These are phyloP conservation scores for Tautogolabrus adspersus DNA, from an alignment of 2,113 vertebrate genomes.

Conservation along the genomic window DNA sequence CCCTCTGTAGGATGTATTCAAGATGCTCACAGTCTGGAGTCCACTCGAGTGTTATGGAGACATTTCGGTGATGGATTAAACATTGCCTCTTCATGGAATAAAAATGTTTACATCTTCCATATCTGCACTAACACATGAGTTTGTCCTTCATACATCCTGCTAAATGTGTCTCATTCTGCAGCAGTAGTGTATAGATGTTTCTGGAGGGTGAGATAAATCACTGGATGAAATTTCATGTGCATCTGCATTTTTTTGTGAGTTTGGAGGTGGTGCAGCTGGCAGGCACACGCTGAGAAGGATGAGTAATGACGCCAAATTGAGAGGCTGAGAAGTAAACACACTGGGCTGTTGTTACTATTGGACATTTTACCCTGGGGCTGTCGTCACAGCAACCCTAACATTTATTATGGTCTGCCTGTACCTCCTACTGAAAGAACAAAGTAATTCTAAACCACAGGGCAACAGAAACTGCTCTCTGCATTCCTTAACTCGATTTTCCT, in stretches of 20 bases:
- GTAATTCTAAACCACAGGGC: slow-evolving; percentile 33
- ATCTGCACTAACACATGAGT: slow-evolving; percentile 30
- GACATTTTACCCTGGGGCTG: slow-evolving; percentile 62
- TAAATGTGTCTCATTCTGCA: slow-evolving; percentile 52
- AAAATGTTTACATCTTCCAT: slow-evolving; percentile 20
- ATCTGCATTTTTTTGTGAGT: slow-evolving; percentile 66
- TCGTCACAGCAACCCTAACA: slow-evolving; percentile 53
- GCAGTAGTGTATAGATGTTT: slow-evolving; percentile 24
- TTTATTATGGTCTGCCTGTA: slow-evolving; percentile 51
- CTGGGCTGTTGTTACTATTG: slow-evolving; percentile 67
- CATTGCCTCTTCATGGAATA: slow-evolving; percentile 1
- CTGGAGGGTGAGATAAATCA: slow-evolving; percentile 63
- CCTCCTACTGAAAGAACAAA: slow-evolving; percentile 46
- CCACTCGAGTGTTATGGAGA: slow-evolving; percentile 16
- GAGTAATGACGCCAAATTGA: slow-evolving; percentile 67
- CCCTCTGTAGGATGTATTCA: neutral
- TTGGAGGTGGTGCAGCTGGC: slow-evolving; percentile 57
- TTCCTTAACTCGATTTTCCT: slow-evolving; percentile 26
- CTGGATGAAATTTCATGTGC: slow-evolving; percentile 52
- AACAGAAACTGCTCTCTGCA: slow-evolving; percentile 23
- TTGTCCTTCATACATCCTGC: slow-evolving; percentile 30
- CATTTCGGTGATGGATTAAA: slow-evolving; percentile 6
- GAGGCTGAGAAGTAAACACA: slow-evolving; percentile 62
- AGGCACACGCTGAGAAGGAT: slow-evolving; percentile 61
- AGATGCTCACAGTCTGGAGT: neutral